Percentiles rank a stretch among this genome's conserved stretches.
Evolutionary conservation across 2,113 vertebrate genomes (phyloP).

Genomic region (Myrmecophaga tridactyla): DNA sequence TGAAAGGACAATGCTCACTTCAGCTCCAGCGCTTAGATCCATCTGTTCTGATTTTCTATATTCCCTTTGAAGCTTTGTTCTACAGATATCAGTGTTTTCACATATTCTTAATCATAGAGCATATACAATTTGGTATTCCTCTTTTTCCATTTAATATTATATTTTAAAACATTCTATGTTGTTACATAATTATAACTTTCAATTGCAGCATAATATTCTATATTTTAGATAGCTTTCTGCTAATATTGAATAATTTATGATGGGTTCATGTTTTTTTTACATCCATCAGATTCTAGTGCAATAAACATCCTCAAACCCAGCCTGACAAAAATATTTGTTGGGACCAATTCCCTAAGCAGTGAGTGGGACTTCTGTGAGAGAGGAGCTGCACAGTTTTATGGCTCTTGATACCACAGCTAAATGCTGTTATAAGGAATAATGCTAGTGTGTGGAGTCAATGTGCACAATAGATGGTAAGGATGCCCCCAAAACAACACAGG

Average conservation of each 20-base stretch:
- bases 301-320: not conserved
- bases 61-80: not conserved
- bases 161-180: not conserved
- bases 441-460: not conserved
- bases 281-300: not conserved
- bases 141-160: not conserved
- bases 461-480: not conserved
- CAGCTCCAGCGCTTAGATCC: not conserved
- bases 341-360: not conserved
- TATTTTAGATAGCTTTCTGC: constrained; percentile 6
- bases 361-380: not conserved
- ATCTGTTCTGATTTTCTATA: not conserved
- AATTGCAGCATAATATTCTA: not conserved
- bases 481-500: not conserved
- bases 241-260: constrained; percentile 12
- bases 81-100: not conserved
- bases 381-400: not conserved
- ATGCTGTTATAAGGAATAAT: not conserved
- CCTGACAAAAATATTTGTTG: not conserved
- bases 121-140: not conserved
- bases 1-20: not conserved
- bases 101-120: not conserved
- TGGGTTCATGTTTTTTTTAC: not conserved
- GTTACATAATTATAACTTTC: not conserved
- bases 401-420: not conserved